A percentile compares a stretch with the other conserved stretches of the same genome.
phyloP scores from a whole-genome alignment of 2,888 invertebrate genomes.

The Amorpha juglandis region DNA sequence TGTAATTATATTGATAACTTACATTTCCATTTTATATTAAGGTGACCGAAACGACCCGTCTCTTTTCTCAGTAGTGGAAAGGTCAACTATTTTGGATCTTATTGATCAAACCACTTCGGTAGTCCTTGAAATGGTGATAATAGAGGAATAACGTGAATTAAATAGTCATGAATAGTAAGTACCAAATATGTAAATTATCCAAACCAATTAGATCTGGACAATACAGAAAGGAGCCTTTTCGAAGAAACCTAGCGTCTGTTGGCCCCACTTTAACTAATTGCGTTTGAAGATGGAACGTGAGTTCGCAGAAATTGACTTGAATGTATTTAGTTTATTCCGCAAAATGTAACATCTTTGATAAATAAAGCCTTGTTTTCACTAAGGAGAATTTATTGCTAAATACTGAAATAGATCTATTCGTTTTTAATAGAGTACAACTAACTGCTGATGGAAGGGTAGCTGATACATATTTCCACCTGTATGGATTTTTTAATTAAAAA shows the following conservation, averaged over 20 bases:
- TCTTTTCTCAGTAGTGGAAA: too few species aligned
- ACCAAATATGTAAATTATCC: background rate
- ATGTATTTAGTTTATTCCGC: constrained; percentile 11
- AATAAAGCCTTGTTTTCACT: background rate
- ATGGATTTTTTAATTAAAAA: too few species aligned
- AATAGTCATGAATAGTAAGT: background rate
- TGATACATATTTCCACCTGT: too few species aligned
- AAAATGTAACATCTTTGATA: background rate
- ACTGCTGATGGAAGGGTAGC: too few species aligned
- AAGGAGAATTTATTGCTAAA: background rate
- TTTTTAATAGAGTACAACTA: too few species aligned
- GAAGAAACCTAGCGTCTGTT: constrained; percentile 3
- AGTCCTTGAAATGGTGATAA: too few species aligned
- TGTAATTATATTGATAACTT: too few species aligned
- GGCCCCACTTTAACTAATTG: constrained; percentile 12
- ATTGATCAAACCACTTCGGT: too few species aligned
- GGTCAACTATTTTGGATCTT: too few species aligned
- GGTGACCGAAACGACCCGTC: too few species aligned
- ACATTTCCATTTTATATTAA: too few species aligned
- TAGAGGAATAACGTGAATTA: background rate
- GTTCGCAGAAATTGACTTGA: constrained; percentile 7
- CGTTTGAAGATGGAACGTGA: constrained; percentile 4
- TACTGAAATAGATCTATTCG: too few species aligned
- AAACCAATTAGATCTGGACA: background rate
- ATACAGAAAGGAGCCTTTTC: background rate